Evolutionary conservation across 23 tunicate genomes (phyloP), one percentile per base, ranked within the genome.

Genomic region (Trididemnum nubilum): DNA sequence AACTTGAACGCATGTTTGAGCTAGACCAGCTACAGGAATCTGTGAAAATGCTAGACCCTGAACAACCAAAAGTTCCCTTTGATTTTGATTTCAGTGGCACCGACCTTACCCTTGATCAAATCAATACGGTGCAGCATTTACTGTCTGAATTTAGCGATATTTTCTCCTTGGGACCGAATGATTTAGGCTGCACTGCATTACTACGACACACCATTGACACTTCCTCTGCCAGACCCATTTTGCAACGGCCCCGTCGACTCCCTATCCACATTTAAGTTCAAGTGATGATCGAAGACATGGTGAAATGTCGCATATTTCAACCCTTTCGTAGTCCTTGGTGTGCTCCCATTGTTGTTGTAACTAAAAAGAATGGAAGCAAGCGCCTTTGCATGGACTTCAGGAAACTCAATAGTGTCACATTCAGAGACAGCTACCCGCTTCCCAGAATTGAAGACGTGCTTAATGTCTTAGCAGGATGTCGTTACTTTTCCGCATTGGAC

Each of bases 401-500:
- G 27, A 28, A 64, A 33, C 54, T 80, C 31, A 80, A 80, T 67
- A 35, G 25, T 26, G 33, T 33, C 2, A 80, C 84, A 34, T n/a
- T 57, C 5, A 69, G 64, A 69, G 58, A 82, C 27, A 54, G 44
- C 33, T 74, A 9, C 31, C 86, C 80, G n/a, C 25, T 75, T 4
- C 83, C 86, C 7, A 82, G 86, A 3, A 82, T 82, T 33, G 86
- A 82, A 18, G 86, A n/a, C n/a, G n/a, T n/a, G n/a, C n/a, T n/a
- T n/a, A n/a, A n/a, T n/a, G n/a, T n/a, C n/a, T n/a, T n/a, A n/a
- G n/a, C n/a, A n/a, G n/a, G n/a, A n/a, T n/a, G n/a, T n/a, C n/a
- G n/a, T 12, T 82, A 34, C 18, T 75, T 75, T 72, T 72, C 64
- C 30, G 50, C 66, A 19, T 27, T 82, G 1, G 83, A 82, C 50